Base-by-base conservation (phyloP, 2,797 vertebrate species). In the Corythornis leucogaster region DNA sequence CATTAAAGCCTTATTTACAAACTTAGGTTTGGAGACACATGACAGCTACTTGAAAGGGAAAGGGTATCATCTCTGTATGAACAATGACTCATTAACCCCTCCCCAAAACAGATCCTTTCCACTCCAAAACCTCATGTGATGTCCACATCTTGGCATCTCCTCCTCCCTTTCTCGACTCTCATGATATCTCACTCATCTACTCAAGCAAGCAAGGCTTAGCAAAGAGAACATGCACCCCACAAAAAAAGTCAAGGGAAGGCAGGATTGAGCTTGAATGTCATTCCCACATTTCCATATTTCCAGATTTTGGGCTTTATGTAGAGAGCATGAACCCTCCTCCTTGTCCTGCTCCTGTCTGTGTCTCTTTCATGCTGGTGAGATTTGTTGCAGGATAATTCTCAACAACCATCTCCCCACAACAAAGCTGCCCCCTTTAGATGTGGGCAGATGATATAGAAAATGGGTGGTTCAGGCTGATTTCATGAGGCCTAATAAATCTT, bases 401-500 rank as follows among this genome's bases (percentile, higher is more conserved):
- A 98, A 97, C 82, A 93, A 97, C 97, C 97, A 96, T 97, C 98
- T 89, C 96, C 95, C 78, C 67, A 95, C 86, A 85, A 95, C 98
- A 98, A 98, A 98, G 96, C 96, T 96, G 24, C 53, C 93, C 87
- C 95, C 93, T 98, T 97, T 90, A 97, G 97, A 98, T 93, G 96
- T 95, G 96, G 97, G 96, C 92, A 98, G 98, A 98, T 95, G 98
- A 98, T 96, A 97, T 94, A 98, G 98, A 98, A 98, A 98, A 98
- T 95, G 97, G 97, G 97, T 97, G 97, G 98, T 97, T 97, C 96
- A 97, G 96, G 95, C 97, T 40, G 96, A 98, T 99, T 99, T 98
- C 98, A 99, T 98, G 98, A 98, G 97, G 97, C 97, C 98, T 98
- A 97, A 99, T 99, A 99, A 99, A 98, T 98, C 98, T 98, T 97